Base-by-base conservation (phyloP, 1,140 invertebrate genomes). In the Caenorhabditis briggsae region DNA sequence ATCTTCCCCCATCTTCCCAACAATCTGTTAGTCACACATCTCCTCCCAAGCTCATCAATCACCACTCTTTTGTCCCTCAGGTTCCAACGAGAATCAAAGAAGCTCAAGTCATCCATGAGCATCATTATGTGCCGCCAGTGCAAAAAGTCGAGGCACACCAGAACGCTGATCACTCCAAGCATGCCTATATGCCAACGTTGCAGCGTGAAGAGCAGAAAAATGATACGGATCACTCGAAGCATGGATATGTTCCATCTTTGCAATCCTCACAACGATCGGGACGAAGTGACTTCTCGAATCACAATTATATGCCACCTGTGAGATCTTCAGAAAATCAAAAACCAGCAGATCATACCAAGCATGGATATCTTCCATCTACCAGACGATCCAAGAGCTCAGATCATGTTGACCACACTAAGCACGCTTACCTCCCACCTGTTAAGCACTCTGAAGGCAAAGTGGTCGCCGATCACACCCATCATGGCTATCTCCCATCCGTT, bases 31-130 rank as follows among this genome's bases (percentile, higher is more conserved):
- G 25, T 50, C 70, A 78, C 20, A 33, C 50, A 50, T 78, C 70
- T 18, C 70, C 70, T 14, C 43, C 70, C n/a, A 78, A 78, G 33
- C 46, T 78, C 46, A 78, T 50, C 43, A 78, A 78, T 33, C 59
- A 61, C 6, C 43, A 78, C 20, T 23, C 43, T 50, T 78, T 78
- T 78, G 70, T 78, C 70, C 70, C 70, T 78, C 43, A 78, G 46
- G 20, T 78, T 23, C 70, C 70, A 78, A 46, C 2, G 46, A 78
- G 14, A 41, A 11, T 7, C 43, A 50, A 25, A 46, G 46, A 78
- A 50, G n/a, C 7, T 53, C 46, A 78, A 48, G 70, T 78, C 41
- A 16, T 78, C n/a, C 70, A 78, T 50, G 70, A 78, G n/a, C 70
- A 78, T 78, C 25, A 53, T 8, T 78, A 78, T 53, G 70, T 78